phyloP scores from a whole-genome alignment of 2,113 vertebrate genomes.

The Cardinalis cardinalis region DNA sequence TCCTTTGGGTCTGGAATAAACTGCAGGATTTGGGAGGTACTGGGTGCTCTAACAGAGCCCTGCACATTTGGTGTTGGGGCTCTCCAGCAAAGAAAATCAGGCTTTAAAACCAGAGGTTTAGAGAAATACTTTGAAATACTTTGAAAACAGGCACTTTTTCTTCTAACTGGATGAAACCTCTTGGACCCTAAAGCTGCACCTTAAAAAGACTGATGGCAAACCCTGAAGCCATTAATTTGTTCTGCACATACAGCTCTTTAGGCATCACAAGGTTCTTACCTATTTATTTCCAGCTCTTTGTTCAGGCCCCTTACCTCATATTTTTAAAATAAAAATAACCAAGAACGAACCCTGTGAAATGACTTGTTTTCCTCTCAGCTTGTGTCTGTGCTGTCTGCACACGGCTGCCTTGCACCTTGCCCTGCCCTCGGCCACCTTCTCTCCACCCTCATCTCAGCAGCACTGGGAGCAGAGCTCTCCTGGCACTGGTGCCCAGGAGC shows the following conservation, averaged over 20 bases:
- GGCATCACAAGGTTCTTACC: rapidly evolving
- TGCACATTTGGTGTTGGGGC: not conserved
- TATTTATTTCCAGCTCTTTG: not conserved
- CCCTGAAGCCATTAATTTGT: not conserved
- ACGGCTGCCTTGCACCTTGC: not conserved
- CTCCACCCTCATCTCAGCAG: not conserved
- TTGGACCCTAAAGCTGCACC: not conserved
- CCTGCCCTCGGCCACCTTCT: not conserved
- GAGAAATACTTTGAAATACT: not conserved
- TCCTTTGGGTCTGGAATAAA: rapidly evolving
- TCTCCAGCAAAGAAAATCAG: rapidly evolving
- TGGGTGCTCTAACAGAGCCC: no score
- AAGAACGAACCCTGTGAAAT: not conserved
- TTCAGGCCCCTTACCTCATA: not conserved
- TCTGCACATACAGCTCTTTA: not conserved
- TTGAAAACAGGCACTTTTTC: not conserved
- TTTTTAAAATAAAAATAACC: not conserved
- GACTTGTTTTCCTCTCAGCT: not conserved
- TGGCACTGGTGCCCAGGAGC: not conserved
- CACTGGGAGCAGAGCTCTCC: not conserved
- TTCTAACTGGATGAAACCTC: not conserved
- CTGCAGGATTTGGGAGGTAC: not conserved
- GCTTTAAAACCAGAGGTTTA: not conserved
- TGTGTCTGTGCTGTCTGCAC: not conserved
- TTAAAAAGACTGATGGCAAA: not conserved